Percentiles rank a stretch among this genome's conserved stretches.
Conservation (phyloP, 2,797 vertebrate species). For the Gallinago nigripennis region DNA sequence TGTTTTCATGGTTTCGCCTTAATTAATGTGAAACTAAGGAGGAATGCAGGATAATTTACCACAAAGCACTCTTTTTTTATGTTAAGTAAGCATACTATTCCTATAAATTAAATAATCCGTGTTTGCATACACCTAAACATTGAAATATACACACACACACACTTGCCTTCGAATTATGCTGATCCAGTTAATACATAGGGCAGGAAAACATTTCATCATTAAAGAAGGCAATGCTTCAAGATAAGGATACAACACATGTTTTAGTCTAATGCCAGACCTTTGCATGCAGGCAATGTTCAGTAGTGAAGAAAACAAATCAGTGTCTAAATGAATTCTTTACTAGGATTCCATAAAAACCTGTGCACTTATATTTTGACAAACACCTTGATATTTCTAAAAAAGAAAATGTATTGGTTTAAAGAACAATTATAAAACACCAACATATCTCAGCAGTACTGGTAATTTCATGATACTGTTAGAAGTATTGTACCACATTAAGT, state of each 20-base stretch:
- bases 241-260: rapidly evolving
- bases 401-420: neutral
- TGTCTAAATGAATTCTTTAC: neutral
- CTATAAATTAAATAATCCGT: neutral
- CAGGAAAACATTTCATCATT: neutral
- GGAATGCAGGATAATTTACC: neutral
- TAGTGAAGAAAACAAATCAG: neutral
- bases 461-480: neutral
- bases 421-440: neutral
- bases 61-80: neutral
- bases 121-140: neutral
- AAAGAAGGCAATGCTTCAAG: neutral
- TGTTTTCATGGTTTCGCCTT: neutral
- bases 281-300: neutral
- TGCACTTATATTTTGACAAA: neutral
- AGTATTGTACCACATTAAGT: neutral
- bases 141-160: neutral
- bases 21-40: neutral
- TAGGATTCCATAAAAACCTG: neutral
- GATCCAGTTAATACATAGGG: neutral
- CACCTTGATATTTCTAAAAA: neutral
- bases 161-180: neutral
- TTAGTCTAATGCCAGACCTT: neutral
- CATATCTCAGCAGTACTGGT: neutral
- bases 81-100: neutral